Evolutionary conservation across 1,140 invertebrate genomes (phyloP), one percentile per base, ranked within the genome.

Genomic region (Trichomalopsis sarcophagae): DNA sequence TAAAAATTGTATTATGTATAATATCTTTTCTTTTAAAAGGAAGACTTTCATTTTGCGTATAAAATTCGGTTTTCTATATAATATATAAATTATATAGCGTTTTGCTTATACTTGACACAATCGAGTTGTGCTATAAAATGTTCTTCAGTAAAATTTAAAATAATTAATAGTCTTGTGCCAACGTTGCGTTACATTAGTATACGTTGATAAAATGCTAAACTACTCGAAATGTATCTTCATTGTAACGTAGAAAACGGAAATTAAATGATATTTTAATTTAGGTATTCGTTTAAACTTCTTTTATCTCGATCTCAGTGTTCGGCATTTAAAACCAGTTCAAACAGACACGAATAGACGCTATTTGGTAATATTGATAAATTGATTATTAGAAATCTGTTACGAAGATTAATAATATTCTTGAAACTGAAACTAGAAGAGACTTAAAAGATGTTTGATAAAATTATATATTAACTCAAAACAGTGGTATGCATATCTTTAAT

Each of bases 21-120:
- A 13, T n/a, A 75, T 89, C 66, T 87, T 87, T 47, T 86, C 33
- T 82, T 87, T 86, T 71, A 71, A 77, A 86, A 76, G 88, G 86
- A 87, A 86, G 82, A 80, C 27, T 77, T 76, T 68, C 9, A 23
- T 75, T 82, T 76, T 76, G 30, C 66, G 30, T 62, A 82, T 74
- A 82, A 7, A 9, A 82, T 82, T 74, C 47, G 81, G 47, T 82
- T 36, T 74, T n/a, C n/a, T 80, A 33, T n/a, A n/a, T n/a, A n/a
- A 47, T 69, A 71, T 50, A 62, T 27, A n/a, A n/a, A n/a, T n/a
- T n/a, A 27, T 71, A 47, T 30, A 36, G 30, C 47, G 40, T 80
- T 11, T 80, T 13, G 55, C 50, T 66, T 21, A 36, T 36, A 40
- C 1, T 66, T 80, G 77, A n/a, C 55, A 13, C 33, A 23, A 80